Conservation (phyloP, 2,888 invertebrate species). For the Drosophila anomalata region DNA sequence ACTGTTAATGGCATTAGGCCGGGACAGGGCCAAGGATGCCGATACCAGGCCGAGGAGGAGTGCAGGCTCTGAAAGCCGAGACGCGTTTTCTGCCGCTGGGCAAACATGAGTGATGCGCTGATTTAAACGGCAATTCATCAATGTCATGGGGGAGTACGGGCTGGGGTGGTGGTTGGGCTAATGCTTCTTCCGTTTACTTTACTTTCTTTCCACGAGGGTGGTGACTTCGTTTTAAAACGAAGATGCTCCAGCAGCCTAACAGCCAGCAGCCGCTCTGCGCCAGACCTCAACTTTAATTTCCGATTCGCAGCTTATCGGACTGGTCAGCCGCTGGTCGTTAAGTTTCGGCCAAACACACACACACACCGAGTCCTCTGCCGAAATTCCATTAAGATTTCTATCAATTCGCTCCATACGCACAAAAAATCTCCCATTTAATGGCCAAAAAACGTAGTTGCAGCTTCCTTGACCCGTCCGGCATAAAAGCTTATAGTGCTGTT, state of each 20-base stretch:
- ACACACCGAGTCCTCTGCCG: slow-evolving; percentile 27
- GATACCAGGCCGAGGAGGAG: slow-evolving; percentile 13
- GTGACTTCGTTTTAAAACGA: slow-evolving; percentile 61
- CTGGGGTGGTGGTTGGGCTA: slow-evolving; percentile 24
- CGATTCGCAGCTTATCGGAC: slow-evolving; percentile 73
- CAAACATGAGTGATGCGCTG: slow-evolving; percentile 82
- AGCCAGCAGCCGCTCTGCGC: slow-evolving; percentile 22
- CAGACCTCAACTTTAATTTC: slow-evolving; percentile 72
- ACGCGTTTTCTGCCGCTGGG: slow-evolving; percentile 48
- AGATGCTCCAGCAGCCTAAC: slow-evolving; percentile 19
- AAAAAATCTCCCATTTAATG: slow-evolving; percentile 55
- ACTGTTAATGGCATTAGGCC: slow-evolving; percentile 77
- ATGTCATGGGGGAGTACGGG: slow-evolving; percentile 69
- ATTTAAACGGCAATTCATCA: slow-evolving; percentile 84
- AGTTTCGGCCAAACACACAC: slow-evolving; percentile 31
- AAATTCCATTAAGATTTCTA: slow-evolving; percentile 78
- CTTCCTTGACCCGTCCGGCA: slow-evolving; percentile 68
- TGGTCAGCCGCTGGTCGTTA: slow-evolving; percentile 44
- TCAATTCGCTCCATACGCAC: slow-evolving; percentile 65
- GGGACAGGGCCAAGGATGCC: slow-evolving; percentile 54
- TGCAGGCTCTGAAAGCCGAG: slow-evolving; percentile 63
- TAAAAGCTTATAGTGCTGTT: slow-evolving; percentile 79
- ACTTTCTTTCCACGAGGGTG: slow-evolving; percentile 37
- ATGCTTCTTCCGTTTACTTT: slow-evolving; percentile 34
- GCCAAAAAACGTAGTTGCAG: slow-evolving; percentile 62